phyloP scores from a whole-genome alignment of 2,797 vertebrate genomes.

The Danio aesculapii region DNA sequence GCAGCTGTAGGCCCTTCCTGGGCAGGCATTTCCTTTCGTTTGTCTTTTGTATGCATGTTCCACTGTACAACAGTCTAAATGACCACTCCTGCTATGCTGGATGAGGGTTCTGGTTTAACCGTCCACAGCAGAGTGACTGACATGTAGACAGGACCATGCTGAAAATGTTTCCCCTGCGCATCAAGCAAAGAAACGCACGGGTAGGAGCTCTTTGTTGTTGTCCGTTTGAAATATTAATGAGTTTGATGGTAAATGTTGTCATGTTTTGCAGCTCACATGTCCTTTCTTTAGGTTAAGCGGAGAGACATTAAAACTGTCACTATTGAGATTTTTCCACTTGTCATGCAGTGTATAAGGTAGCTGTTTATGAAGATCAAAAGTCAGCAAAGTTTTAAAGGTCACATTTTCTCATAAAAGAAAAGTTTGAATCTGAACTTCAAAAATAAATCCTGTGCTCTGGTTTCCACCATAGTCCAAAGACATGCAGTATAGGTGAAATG shows the following conservation, averaged over 20 bases:
- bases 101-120: conserved; percentile 26
- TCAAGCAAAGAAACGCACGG: conserved; percentile 64
- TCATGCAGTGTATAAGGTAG: no score
- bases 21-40: conserved; percentile 61
- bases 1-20: conserved; percentile 76
- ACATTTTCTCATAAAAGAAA: no score
- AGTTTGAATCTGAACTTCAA: no score
- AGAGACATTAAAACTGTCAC: no score
- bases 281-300: background rate
- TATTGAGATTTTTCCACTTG: no score
- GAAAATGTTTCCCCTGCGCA: conserved; percentile 73
- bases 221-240: background rate
- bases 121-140: conserved; percentile 33
- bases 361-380: no score
- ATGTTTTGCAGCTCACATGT: background rate
- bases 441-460: no score
- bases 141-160: conserved; percentile 60
- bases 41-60: conserved; percentile 57
- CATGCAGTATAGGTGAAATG: no score
- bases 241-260: background rate
- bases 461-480: no score
- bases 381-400: no score
- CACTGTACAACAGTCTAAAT: conserved; percentile 30
- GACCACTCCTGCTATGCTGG: conserved; percentile 40
- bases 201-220: conserved; percentile 55